Conservation (phyloP, 92 coral and sea anemone species). For the Ricordea florida region DNA sequence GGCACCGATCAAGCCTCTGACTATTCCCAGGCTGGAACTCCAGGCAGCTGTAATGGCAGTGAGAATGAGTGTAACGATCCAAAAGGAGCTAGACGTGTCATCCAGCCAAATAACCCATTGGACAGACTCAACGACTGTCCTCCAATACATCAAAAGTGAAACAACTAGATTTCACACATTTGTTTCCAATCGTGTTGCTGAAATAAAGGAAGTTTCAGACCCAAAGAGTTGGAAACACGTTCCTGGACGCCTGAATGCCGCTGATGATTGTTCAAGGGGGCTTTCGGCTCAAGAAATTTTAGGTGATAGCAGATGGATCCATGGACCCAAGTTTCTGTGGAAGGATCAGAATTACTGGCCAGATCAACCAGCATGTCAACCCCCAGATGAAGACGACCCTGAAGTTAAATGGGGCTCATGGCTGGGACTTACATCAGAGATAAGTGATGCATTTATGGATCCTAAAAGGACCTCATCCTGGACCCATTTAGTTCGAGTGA, state of each 20-base stretch:
- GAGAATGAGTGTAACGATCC: constrained; percentile 18
- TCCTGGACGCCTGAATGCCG: constrained; percentile 22
- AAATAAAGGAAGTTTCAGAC: constrained; percentile 7
- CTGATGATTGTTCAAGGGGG: constrained; percentile 29
- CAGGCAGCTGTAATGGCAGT: constrained; percentile 63
- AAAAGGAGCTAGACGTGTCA: constrained; percentile 23
- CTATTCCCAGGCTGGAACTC: constrained; percentile 48
- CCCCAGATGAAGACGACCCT: constrained; percentile 4
- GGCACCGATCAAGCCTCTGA: constrained; percentile 53
- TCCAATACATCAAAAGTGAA: constrained; percentile 16
- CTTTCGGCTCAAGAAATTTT: constrained; percentile 3
- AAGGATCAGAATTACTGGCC: constrained; percentile 20
- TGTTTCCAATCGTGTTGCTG: constrained; percentile 28
- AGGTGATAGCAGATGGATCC: constrained; percentile 10
- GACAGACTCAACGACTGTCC: constrained; percentile 50
- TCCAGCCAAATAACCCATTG: constrained; percentile 17
- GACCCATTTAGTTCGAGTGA: constrained; percentile 20
- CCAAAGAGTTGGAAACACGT: constrained; percentile 22
- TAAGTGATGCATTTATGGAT: constrained; percentile 3
- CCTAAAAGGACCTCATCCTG: constrained; percentile 23
- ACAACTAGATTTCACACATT: constrained; percentile 17
- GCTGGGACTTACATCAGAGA: constrained; percentile 7
- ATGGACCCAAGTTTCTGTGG: constrained; percentile 8
- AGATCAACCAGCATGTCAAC: neutral
- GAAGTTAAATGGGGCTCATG: constrained; percentile 28